Conservation (phyloP, 2,888 invertebrate species). For the Erebia ligea region DNA sequence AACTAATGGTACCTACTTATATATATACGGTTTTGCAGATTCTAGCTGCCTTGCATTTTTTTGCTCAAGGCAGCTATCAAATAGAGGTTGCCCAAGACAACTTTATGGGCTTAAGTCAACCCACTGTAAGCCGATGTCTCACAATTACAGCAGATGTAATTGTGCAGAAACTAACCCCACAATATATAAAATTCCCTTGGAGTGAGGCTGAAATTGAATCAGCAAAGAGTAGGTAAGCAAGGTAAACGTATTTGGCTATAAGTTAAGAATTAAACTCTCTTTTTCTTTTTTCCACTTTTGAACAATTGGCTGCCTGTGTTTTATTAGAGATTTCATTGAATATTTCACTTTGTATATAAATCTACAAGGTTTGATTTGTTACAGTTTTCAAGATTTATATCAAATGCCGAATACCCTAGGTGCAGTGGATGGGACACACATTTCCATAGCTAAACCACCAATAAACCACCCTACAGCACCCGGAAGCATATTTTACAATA, state of each 20-base stretch:
- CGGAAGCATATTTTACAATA: not conserved
- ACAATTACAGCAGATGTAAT: not conserved
- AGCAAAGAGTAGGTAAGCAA: not conserved
- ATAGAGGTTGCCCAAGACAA: not conserved
- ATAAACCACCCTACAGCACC: not conserved
- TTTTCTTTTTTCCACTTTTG: not conserved
- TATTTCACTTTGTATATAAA: not conserved
- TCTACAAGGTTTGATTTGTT: not conserved
- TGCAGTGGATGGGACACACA: not conserved
- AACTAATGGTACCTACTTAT: not conserved
- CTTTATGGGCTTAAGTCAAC: not conserved
- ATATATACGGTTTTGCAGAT: not conserved
- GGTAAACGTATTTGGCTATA: not conserved
- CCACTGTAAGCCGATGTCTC: not conserved
- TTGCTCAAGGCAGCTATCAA: not conserved
- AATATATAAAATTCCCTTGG: not conserved
- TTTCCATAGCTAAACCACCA: conserved; percentile 1
- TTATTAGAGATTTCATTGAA: not conserved
- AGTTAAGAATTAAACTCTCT: too few relatives aligned
- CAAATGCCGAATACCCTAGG: conserved; percentile 1
- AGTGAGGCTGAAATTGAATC: not conserved
- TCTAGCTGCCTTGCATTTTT: not conserved
- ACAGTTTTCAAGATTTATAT: not conserved
- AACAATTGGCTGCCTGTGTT: too few relatives aligned
- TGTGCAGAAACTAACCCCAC: not conserved